Conservation (phyloP, 2,888 invertebrate species). For the Polydrusus cervinus region DNA sequence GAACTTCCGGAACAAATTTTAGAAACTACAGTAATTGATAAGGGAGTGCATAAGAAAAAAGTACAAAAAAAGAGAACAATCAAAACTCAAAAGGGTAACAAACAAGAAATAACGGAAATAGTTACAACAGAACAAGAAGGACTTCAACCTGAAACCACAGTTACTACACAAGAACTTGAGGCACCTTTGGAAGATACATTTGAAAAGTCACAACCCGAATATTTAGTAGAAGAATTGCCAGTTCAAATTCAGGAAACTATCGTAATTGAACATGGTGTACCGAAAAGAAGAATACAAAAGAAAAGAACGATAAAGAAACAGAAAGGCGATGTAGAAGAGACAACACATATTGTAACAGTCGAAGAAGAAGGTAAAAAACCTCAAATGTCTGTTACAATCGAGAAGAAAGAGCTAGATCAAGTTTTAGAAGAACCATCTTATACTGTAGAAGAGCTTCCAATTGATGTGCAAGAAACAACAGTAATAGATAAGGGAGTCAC, state of each 20-base stretch:
- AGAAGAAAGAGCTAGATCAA: constrained; percentile 54
- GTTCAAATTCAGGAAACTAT: constrained; percentile 59
- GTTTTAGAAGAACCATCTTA: constrained; percentile 55
- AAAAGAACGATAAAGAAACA: constrained; percentile 62
- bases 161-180: constrained; percentile 47
- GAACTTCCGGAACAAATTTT: constrained; percentile 63
- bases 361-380: constrained; percentile 61
- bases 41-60: constrained; percentile 60
- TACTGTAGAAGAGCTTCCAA: constrained; percentile 59
- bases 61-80: constrained; percentile 66
- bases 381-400: constrained; percentile 59
- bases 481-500: constrained; percentile 66
- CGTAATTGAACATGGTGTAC: constrained; percentile 66
- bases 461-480: constrained; percentile 65
- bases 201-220: constrained; percentile 34
- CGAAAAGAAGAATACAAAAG: constrained; percentile 66
- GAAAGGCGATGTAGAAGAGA: constrained; percentile 66
- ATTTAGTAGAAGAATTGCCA: constrained; percentile 62
- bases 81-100: constrained; percentile 66
- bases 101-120: constrained; percentile 65
- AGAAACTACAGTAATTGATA: constrained; percentile 43
- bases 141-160: constrained; percentile 67
- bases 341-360: constrained; percentile 67
- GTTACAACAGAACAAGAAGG: constrained; percentile 66
- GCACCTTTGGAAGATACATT: no score